Percentiles rank a stretch among this genome's conserved stretches.
phyloP scores from a whole-genome alignment of 2,888 invertebrate species.

The Oegoconia quadripuncta region DNA sequence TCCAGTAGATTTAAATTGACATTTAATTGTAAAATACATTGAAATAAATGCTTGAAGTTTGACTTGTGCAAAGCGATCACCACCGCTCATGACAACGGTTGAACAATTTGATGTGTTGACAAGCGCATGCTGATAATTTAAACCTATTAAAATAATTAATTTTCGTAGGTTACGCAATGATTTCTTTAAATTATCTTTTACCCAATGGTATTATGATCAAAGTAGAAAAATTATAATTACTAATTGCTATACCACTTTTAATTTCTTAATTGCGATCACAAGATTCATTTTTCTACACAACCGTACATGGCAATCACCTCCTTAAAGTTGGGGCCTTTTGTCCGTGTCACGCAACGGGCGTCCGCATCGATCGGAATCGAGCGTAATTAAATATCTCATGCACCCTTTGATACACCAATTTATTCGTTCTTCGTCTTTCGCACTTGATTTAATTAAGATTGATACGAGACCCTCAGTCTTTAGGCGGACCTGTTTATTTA shows the following conservation, averaged over 20 bases:
- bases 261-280: neutral
- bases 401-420: slow-evolving; percentile 68
- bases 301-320: slow-evolving; percentile 35
- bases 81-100: no score
- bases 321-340: slow-evolving; percentile 51
- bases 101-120: no score
- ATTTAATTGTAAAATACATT: no score
- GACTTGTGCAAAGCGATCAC: no score
- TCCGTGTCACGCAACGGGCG: slow-evolving; percentile 65
- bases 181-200: no score
- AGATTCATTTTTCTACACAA: slow-evolving; percentile 23
- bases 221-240: no score
- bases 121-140: no score
- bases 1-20: no score
- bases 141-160: no score
- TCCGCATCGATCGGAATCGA: slow-evolving; percentile 58
- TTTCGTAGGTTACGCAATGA: no score
- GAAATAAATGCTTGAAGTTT: no score
- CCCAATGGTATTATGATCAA: no score
- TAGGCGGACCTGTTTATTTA: slow-evolving; percentile 40
- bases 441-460: slow-evolving; percentile 70
- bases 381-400: slow-evolving; percentile 74
- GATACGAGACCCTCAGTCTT: slow-evolving; percentile 56
- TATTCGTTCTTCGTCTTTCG: slow-evolving; percentile 57
- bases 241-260: neutral